Evolutionary conservation across 2,888 invertebrate species (phyloP), one percentile per base, ranked within the genome.

Genomic region (Drosophila mimetica): DNA sequence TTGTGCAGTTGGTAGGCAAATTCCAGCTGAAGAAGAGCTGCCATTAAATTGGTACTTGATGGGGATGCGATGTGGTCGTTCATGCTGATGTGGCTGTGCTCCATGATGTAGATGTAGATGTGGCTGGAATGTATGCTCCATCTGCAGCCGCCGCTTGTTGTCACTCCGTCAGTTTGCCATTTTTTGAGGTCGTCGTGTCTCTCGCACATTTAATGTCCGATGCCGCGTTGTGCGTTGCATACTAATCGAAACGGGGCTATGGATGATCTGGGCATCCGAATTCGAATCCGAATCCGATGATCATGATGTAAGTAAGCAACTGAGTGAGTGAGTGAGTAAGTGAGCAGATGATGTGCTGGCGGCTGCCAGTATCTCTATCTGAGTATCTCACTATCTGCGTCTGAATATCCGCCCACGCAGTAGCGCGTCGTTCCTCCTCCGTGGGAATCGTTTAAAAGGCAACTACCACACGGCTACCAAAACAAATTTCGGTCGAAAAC

Each of bases 21-120:
- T 11, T 44, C 9, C 30, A 18, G 18, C 30, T 18, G 52, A 25
- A 18, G 52, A 53, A 48, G 76, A 74, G 71, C 79, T 86, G 86
- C 85, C 82, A 89, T 89, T 86, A 86, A 89, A 84, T 89, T 89
- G 89, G 89, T 89, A 88, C 88, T 89, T 76, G 78, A 81, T 81
- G 87, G 50, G 80, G 48, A 71, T 69, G 69, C 52, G 65, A 39
- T 52, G 71, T 51, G 69, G 69, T 39, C 42, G 50, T 28, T 65
- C 48, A 50, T 37, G 60, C 37, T 50, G 42, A 37, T 67, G 69
- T 39, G 30, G 47, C 39, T 48, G 37, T n/a, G n/a, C 42, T 42
- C 22, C 36, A 37, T 41, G 46, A 28, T n/a, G n/a, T 48, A 48
- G 50, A 53, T 13, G 42, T 37, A 28, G 37, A 41, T 20, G 48